These are phyloP conservation scores for Octodonta nipae DNA, from an alignment of 2,888 invertebrate species.

Conservation along the genomic window DNA sequence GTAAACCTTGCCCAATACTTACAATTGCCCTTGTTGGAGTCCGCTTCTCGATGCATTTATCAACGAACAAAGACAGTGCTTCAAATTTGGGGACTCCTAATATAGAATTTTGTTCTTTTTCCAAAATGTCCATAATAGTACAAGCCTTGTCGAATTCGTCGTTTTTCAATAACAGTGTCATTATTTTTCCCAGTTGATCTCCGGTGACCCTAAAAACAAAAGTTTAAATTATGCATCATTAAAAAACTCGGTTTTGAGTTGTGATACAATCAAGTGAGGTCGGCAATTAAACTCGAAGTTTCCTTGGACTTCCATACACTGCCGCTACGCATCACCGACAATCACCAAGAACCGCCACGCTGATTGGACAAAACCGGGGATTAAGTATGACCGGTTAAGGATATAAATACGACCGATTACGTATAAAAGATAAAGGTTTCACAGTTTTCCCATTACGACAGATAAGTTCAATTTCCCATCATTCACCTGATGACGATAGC, in stretches of 20 bases:
- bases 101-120: conserved; percentile 38
- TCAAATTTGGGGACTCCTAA: conserved; percentile 43
- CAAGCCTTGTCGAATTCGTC: conserved; percentile 42
- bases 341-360: no score
- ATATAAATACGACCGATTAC: no score
- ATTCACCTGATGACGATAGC: no score
- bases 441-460: no score
- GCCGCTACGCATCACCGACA: no score
- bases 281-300: no score
- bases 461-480: no score
- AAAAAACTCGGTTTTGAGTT: background rate
- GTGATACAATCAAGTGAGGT: no score
- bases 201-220: conserved; percentile 41
- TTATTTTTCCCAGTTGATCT: conserved; percentile 45
- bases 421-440: no score
- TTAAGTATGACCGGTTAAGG: no score
- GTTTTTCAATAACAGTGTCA: conserved; percentile 36
- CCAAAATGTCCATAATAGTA: conserved; percentile 40
- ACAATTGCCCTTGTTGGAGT: conserved; percentile 41
- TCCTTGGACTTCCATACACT: no score
- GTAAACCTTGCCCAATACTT: conserved; percentile 19
- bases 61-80: conserved; percentile 39
- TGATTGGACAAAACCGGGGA: no score
- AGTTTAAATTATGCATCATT: conserved; percentile 1
- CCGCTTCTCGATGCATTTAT: conserved; percentile 41